Conservation (phyloP, 2,797 vertebrate species). For the Scolopax rusticola region DNA sequence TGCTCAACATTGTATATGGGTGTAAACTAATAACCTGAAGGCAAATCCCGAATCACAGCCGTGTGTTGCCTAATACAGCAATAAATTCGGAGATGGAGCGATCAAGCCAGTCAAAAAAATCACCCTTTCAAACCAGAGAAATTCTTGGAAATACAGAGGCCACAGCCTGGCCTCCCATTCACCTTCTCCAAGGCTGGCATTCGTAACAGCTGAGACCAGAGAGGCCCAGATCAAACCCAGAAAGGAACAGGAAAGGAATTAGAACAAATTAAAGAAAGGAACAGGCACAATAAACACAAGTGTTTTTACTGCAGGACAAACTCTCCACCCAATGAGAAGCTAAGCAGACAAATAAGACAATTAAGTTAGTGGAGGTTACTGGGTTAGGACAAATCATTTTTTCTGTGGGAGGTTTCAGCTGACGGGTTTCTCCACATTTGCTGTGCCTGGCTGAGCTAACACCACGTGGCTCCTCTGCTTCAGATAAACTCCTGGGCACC, state of each 20-base stretch:
- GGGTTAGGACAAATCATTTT: not conserved
- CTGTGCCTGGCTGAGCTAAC: not conserved
- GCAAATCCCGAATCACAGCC: not conserved
- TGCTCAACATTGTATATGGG: not conserved
- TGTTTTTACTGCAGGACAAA: not conserved
- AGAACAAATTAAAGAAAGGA: not conserved
- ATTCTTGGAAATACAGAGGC: not conserved
- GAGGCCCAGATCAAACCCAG: not conserved
- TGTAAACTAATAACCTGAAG: not conserved
- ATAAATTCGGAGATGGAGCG: fast-evolving
- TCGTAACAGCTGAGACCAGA: not conserved
- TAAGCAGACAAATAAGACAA: constrained; percentile 1
- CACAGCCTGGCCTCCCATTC: not conserved
- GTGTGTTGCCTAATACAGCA: fast-evolving
- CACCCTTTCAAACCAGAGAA: not conserved
- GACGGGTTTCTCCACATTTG: not conserved
- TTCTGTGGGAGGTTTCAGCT: not conserved
- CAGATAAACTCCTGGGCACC: not conserved
- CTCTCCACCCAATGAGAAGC: not conserved
- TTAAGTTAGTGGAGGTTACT: not conserved
- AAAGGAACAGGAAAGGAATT: not conserved
- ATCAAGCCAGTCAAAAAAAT: not conserved
- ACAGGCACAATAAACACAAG: not conserved
- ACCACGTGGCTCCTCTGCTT: not conserved
- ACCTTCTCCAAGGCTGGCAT: not conserved